Conservation (phyloP, 2,888 invertebrate genomes). For the Phlogophora meticulosa region DNA sequence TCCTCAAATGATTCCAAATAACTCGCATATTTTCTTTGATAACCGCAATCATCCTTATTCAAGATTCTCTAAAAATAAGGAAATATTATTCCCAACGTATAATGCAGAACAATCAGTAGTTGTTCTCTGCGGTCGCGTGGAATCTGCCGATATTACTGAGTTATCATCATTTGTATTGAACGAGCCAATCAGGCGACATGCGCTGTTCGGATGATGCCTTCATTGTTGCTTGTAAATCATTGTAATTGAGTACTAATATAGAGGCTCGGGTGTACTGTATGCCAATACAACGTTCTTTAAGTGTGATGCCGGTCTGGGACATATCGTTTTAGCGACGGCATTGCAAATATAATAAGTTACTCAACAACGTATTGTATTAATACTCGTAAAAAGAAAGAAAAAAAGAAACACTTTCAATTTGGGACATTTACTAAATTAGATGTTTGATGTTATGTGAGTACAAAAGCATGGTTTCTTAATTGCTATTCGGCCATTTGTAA, state of each 20-base stretch:
- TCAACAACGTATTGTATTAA: no score
- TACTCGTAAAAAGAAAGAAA: no score
- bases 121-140: constrained; percentile 33
- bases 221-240: constrained; percentile 52
- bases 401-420: no score
- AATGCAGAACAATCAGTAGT: constrained; percentile 37
- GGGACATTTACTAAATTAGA: no score
- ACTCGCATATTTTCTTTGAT: constrained; percentile 14
- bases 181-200: constrained; percentile 48
- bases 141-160: constrained; percentile 42
- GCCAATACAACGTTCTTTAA: constrained; percentile 8
- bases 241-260: constrained; percentile 41
- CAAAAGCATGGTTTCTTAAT: no score
- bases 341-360: no score
- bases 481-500: no score
- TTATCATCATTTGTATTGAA: constrained; percentile 54
- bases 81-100: constrained; percentile 24
- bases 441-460: no score
- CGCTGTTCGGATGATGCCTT: constrained; percentile 29
- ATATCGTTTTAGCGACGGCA: no score
- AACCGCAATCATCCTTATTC: constrained; percentile 17
- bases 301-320: not conserved
- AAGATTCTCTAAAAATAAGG: constrained; percentile 22
- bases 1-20: not conserved
- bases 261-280: not conserved